Base-by-base conservation (phyloP, 1,140 invertebrate genomes). In the Monomorium pharaonis region DNA sequence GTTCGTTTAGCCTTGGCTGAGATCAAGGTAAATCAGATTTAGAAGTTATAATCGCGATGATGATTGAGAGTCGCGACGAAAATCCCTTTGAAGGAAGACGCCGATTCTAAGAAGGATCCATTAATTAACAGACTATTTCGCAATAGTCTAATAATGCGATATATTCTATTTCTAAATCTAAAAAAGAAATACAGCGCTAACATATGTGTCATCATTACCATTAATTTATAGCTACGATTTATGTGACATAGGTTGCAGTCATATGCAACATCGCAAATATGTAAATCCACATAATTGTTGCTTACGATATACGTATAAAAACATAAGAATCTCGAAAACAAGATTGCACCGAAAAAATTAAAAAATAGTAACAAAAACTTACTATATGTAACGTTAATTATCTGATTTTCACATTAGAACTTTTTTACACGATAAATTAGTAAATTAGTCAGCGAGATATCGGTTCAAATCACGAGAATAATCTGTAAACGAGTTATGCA, bases 1-100 rank as follows among this genome's bases (percentile, higher is more conserved):
- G 49, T 81, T 65, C 12, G n/a, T 60, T 83, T 83, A 58, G 27
- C 67, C 78, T 83, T 83, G 67, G 2, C 5, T 12, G 27, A 44
- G 37, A 83, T 69, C 47, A 14, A 80, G 42, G 6, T 37, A 70
- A 18, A 70, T 81, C 24, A 6, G 27, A 58, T 74, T n/a, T 27
- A 74, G 67, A 58, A 12, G 5, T 58, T 69, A 44, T 44, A 74
- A 44, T 56, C 51, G 33, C 16, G 18, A 6, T 14, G 21, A 54
- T 27, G 62, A 54, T 58, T 37, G 18, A 33, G 37, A 74, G 7
- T 24, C 24, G 14, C 33, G 30, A 60, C 5, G 12, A 33, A 47
- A 44, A 83, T 81, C 24, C 21, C 51, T 58, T 74, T 81, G 49
- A 21, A 81, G n/a, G 3, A 44, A 58, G 18, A 37, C 7, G n/a